Conservation (phyloP, 2,888 invertebrate genomes). For the Unio pictorum region DNA sequence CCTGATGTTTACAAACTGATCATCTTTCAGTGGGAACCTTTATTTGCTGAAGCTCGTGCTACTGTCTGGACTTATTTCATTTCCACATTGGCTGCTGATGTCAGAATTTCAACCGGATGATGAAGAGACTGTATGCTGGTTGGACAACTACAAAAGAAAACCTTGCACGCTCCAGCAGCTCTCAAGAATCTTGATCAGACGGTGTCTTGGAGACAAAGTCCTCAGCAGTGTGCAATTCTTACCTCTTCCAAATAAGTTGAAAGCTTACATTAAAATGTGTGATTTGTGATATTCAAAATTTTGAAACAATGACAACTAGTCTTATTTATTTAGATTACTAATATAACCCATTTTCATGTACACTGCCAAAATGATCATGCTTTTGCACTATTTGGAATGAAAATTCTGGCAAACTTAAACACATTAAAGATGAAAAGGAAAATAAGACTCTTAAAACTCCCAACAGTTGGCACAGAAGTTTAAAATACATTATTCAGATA, state of each 20-base stretch:
- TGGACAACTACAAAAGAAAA: conserved; percentile 31
- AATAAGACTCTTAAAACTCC: too few relatives aligned
- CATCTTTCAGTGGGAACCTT: conserved; percentile 26
- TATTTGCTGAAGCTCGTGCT: conserved; percentile 37
- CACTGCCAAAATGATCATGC: too few relatives aligned
- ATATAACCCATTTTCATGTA: too few relatives aligned
- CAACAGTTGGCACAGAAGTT: too few relatives aligned
- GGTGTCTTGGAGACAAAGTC: conserved; percentile 42
- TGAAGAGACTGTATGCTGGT: conserved; percentile 37
- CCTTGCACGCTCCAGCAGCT: conserved; percentile 37
- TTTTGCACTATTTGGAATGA: too few relatives aligned
- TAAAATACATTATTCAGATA: too few relatives aligned
- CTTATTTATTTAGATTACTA: too few relatives aligned
- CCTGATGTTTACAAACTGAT: background rate
- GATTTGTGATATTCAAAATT: conserved; percentile 9
- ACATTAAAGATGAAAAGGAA: too few relatives aligned
- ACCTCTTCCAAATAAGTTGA: conserved; percentile 36
- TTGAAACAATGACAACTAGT: too few relatives aligned
- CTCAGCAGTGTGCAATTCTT: conserved; percentile 23
- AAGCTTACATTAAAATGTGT: conserved; percentile 34
- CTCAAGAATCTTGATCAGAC: conserved; percentile 38
- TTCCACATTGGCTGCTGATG: conserved; percentile 17
- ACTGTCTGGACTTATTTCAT: conserved; percentile 38
- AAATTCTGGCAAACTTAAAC: too few relatives aligned
- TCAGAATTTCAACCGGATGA: conserved; percentile 25